These are phyloP conservation scores for Aphyosemion australe DNA, from an alignment of 2,113 vertebrate species.

Conservation along the genomic window DNA sequence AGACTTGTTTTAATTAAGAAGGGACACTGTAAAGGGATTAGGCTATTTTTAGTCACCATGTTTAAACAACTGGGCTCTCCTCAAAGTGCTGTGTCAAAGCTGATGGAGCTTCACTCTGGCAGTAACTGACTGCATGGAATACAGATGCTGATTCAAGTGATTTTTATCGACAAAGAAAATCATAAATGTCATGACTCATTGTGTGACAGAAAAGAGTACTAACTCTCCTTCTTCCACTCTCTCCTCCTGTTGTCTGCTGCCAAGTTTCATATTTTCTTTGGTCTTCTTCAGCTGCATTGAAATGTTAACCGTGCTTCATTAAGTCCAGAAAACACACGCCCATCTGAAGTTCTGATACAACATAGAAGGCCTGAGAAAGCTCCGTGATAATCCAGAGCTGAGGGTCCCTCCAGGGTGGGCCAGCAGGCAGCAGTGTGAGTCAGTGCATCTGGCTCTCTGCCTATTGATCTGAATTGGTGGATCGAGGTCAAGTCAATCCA, in stretches of 20 bases:
- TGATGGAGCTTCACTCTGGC: conserved; percentile 7
- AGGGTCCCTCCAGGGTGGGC: not conserved
- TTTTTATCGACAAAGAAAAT: conserved; percentile 19
- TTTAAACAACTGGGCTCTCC: conserved; percentile 47
- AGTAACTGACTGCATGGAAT: not conserved
- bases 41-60: conserved; percentile 60
- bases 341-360: conserved; percentile 21
- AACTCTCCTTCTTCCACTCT: not conserved
- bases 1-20: conserved; percentile 45
- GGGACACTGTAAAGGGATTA: conserved; percentile 47
- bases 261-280: conserved; percentile 11
- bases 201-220: conserved; percentile 20
- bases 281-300: conserved; percentile 28
- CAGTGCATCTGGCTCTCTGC: conserved; percentile 27
- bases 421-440: conserved; percentile 39
- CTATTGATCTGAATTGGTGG: conserved; percentile 53
- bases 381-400: conserved; percentile 7
- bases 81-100: conserved; percentile 18
- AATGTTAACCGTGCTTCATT: conserved; percentile 7
- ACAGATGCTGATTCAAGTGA: conserved; percentile 19
- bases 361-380: conserved; percentile 19
- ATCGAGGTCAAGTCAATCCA: conserved; percentile 60
- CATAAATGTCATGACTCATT: conserved; percentile 6
- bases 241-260: not conserved
- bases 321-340: conserved; percentile 26